Base-by-base conservation (phyloP, 2,888 invertebrate genomes). In the Hydropsyche betteni region DNA sequence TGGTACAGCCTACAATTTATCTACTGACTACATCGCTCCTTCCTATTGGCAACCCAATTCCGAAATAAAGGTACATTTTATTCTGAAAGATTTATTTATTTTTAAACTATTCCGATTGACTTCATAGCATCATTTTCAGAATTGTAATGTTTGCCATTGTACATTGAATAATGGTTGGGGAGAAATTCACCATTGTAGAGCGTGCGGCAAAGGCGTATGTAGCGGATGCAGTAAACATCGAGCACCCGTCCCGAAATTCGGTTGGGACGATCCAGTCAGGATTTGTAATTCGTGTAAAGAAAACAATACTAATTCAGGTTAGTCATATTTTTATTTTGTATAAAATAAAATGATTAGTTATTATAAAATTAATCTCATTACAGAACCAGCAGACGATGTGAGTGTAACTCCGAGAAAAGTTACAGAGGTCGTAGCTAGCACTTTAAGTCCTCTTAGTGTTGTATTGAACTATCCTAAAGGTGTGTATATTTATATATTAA, bases 121-220 rank as follows among this genome's bases (percentile, higher is more conserved):
- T 70, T 8, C 12, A 70, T 55, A 52, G 68, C n/a, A 68, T 36
- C 76, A 68, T 70, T 81, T 81, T 36, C 80, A 92, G 92, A 83
- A 89, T 79, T 94, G 94, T 82, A 84, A 88, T 80, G 88, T 88
- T 70, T 94, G 94, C 83, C 87, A 89, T 80, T 85, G 83, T 72
- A 83, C 84, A 68, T 92, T 93, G 81, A 85, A 86, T 71, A 82
- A 84, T 69, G 85, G 85, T 53, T 89, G 89, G 34, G 86, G 89
- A 33, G 86, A 88, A 16, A 93, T 92, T 80, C 93, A 93, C 81
- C 94, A 94, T 81, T 94, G 94, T 81, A 90, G 94, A 71, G 87
- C 91, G 0, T 94, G 94, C 83, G 94, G 94, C 0, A 90, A 93
- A 82, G 94, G 94, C 0, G 94, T 94, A 81, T 95, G 94, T 83